These are phyloP conservation scores for Octodonta nipae DNA, from an alignment of 2,888 invertebrate species.

Conservation along the genomic window DNA sequence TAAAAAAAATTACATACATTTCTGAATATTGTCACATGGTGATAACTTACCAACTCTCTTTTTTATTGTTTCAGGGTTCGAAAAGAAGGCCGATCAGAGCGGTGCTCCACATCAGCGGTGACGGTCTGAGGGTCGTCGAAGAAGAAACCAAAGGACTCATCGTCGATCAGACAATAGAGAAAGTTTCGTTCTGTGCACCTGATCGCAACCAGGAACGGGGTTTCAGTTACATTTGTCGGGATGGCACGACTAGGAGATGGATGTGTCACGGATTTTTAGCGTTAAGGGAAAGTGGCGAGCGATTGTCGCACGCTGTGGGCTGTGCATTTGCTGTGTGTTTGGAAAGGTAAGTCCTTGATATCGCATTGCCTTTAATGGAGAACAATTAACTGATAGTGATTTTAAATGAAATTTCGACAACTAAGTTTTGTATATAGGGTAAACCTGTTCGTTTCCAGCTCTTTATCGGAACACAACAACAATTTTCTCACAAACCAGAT, in stretches of 20 bases:
- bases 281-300: conserved; percentile 88
- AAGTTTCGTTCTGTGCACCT: conserved; percentile 99
- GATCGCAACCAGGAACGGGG: conserved; percentile 86
- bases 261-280: conserved; percentile 99
- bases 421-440: too few species aligned
- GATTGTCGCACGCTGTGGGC: conserved; percentile 96
- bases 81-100: conserved; percentile 80
- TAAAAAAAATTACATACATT: too few species aligned
- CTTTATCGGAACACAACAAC: too few species aligned
- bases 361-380: too few species aligned
- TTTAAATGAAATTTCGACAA: too few species aligned
- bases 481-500: too few species aligned
- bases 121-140: conserved; percentile 93
- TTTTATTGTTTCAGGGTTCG: conserved; percentile 66
- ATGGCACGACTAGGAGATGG: conserved; percentile 96
- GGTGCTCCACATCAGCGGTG: conserved; percentile 80
- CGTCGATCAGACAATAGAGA: conserved; percentile 98
- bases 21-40: too few species aligned
- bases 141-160: conserved; percentile 97
- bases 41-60: too few species aligned
- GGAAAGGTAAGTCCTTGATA: conserved; percentile 51
- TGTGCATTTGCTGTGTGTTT: conserved; percentile 98
- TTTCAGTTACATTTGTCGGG: conserved; percentile 97
- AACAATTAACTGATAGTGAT: too few species aligned
- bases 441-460: too few species aligned